Conservation (phyloP, 2,888 invertebrate species). For the Lepidochitona cinerea region DNA sequence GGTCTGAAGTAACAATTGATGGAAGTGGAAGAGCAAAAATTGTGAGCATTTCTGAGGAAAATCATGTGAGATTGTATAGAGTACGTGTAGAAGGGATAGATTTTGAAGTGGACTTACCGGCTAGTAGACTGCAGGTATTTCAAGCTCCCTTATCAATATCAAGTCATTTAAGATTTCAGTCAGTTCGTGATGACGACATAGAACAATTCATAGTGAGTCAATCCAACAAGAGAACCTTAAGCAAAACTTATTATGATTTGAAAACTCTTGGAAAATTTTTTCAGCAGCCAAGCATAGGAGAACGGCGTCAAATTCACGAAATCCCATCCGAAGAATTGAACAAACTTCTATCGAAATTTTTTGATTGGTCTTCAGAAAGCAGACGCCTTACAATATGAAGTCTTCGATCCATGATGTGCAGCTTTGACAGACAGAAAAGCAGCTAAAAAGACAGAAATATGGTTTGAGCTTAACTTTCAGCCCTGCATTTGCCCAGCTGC, state of each 20-base stretch:
- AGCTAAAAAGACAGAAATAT: neutral
- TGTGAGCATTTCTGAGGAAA: neutral
- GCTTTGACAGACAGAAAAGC: neutral
- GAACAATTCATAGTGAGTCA: neutral
- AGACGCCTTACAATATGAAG: slow-evolving; percentile 9
- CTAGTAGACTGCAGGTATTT: neutral
- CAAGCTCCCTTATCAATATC: neutral
- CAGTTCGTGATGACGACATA: neutral
- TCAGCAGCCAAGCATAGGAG: neutral
- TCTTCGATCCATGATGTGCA: neutral
- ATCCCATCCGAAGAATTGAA: neutral
- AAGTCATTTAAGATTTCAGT: neutral
- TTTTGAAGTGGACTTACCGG: neutral
- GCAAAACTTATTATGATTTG: slow-evolving; percentile 4
- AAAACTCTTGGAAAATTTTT: neutral
- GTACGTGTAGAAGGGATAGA: neutral
- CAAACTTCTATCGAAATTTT: neutral
- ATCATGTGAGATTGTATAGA: neutral
- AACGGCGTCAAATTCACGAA: neutral
- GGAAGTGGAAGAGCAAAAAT: neutral
- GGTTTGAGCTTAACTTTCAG: neutral
- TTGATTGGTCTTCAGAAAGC: neutral
- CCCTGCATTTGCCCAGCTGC: slow-evolving; percentile 1
- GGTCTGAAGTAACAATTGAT: neutral
- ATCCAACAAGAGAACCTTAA: neutral